Evolutionary conservation across 2,113 vertebrate genomes (phyloP).

Genomic region (Chitala chitala): DNA sequence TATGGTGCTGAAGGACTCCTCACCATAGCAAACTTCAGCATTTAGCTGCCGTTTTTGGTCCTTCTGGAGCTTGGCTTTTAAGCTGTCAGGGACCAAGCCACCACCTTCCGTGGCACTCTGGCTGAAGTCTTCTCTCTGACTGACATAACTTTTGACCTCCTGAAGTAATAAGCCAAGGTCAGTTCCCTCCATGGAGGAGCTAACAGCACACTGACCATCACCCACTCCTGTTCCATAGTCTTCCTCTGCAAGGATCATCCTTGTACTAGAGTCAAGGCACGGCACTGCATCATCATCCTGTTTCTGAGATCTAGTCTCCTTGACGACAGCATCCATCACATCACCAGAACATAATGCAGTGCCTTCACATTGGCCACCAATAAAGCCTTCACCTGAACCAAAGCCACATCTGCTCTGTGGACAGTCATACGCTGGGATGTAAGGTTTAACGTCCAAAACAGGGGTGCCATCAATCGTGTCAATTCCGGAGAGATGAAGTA

Average conservation of each 20-base stretch:
- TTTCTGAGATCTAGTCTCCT: background rate
- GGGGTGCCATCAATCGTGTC: slow-evolving; percentile 82
- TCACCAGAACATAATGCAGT: background rate
- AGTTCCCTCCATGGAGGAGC: background rate
- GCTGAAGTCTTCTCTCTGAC: slow-evolving; percentile 26
- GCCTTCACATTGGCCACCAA: background rate
- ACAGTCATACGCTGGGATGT: slow-evolving; percentile 81
- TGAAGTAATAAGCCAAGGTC: slow-evolving; percentile 39
- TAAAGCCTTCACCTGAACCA: slow-evolving; percentile 10
- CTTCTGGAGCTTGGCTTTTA: slow-evolving; percentile 1
- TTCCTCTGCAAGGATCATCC: too few species aligned
- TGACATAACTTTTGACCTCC: slow-evolving; percentile 48
- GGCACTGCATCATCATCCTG: too few species aligned
- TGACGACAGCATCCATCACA: background rate
- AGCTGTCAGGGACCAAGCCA: background rate
- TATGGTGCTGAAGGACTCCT: slow-evolving; percentile 50
- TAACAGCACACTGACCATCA: background rate
- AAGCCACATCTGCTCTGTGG: slow-evolving; percentile 39
- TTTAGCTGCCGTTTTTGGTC: background rate
- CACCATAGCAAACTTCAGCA: slow-evolving; percentile 35
- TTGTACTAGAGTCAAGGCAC: background rate
- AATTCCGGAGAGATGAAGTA: slow-evolving; percentile 73
- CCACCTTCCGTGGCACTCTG: slow-evolving; percentile 16
- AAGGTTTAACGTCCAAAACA: slow-evolving; percentile 81
- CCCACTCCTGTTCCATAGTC: background rate